Base-by-base conservation (phyloP, 2,888 invertebrate species). In the Pocota personata region DNA sequence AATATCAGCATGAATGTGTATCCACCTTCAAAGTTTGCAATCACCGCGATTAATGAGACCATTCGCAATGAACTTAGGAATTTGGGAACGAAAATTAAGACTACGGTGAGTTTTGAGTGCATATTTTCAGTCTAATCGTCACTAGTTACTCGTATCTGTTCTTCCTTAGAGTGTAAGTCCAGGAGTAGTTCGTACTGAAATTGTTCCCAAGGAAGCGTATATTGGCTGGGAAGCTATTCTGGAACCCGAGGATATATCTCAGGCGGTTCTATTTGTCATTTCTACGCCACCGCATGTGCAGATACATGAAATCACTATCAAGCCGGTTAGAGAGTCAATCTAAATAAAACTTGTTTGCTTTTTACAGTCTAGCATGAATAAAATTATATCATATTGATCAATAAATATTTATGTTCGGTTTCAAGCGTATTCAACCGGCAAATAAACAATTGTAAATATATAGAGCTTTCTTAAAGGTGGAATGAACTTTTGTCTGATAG, bases 201-300 rank as follows among this genome's bases (percentile, higher is more conserved):
- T 77, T 0, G 2, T 40, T 7, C 35, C 67, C 1, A 14, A 48
- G 2, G 89, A 89, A 6, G 88, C 88, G 86, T 27, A 27, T 0
- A 89, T 88, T 30, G 57, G 14, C 3, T 2, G 30, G 0, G 90
- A 89, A 52, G 10, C 10, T 4, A 12, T 64, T 3, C 27, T 94
- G 0, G 89, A 92, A 24, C 89, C 94, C 0, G 90, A 91, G 43
- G 95, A 95, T 87, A 91, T 95, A 1, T 94, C 94, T 0, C 93
- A 94, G 67, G 93, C 94, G 0, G 93, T 94, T 0, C 72, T 93
- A 12, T 94, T 94, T 87, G 93, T 93, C 0, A 89, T 95, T 6
- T 92, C 93, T 0, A 93, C 94, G 0, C 94, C 94, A n/a, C 80
- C 80, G 0, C 75, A 76, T 30, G 80, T 84, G 10, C 80, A 76